Base-by-base conservation (phyloP, 2,888 invertebrate genomes). In the Pherbina coryleti region DNA sequence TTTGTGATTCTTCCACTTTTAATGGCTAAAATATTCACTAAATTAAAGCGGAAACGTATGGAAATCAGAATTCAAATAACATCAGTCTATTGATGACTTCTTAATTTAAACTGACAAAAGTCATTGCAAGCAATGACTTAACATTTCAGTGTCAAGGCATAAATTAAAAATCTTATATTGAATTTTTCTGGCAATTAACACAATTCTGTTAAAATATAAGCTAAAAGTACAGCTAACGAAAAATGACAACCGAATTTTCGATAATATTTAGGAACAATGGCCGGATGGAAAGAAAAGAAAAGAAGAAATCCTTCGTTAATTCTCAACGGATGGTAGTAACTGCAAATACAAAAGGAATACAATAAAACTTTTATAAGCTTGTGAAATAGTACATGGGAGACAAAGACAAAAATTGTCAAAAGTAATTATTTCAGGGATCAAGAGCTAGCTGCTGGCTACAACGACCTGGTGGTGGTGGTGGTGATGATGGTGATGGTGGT, bases 391-490 rank as follows among this genome's bases (percentile, higher is more conserved):
- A 67, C 49, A 31, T n/a, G 49, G 19, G 25, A 22, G 60, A 28
- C 25, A 37, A 62, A 44, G 51, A 49, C 37, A 49, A 69, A 49
- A 73, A 62, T 49, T 62, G 73, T 73, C 73, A 73, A 49, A 62
- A 73, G 62, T 60, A 62, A 60, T 60, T 62, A 73, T 73, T 28
- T 25, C 25, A 60, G 25, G 19, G 60, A 49, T 73, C 73, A 62
- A 44, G 72, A 44, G 57, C 5, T 3, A 9, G 31, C 37, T 37
- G 5, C 5, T 37, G 22, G 19, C 17, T 19, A 37, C 5, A 19
- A 66, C 19, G 37, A 17, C 7, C 34, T 7, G n/a, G n/a, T n/a
- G 37, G n/a, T 51, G 25, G 31, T 17, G 67, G 19, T 19, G 44
- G 14, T 14, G 49, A 19, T 37, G 34, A 66, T n/a, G 19, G 19